Evolutionary conservation across 2,888 invertebrate genomes (phyloP).

Genomic region (Sinelater perroti): DNA sequence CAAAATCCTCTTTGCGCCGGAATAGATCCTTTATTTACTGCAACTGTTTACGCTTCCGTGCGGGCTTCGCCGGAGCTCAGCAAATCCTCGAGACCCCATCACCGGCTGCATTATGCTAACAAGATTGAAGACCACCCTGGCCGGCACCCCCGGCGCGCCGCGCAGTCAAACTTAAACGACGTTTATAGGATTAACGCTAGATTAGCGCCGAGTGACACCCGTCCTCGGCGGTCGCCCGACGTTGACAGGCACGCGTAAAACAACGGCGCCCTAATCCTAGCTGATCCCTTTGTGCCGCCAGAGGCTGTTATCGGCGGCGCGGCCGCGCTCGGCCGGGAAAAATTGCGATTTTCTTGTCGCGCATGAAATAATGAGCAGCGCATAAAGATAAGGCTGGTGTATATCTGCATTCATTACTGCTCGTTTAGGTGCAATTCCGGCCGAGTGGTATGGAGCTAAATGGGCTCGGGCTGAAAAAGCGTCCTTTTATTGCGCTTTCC

Average conservation of each 20-base stretch:
- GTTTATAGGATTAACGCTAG: constrained; percentile 54
- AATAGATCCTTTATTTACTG: no score
- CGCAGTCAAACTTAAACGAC: constrained; percentile 53
- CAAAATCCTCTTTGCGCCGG: no score
- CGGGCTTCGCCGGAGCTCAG: constrained; percentile 25
- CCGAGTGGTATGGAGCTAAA: constrained; percentile 39
- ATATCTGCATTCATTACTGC: constrained; percentile 39
- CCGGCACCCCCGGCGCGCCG: constrained; percentile 43
- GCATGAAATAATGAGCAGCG: constrained; percentile 30
- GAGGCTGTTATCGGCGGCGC: constrained; percentile 8
- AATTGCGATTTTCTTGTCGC: constrained; percentile 29
- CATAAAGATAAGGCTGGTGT: constrained; percentile 36
- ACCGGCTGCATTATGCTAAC: constrained; percentile 36
- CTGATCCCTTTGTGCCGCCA: constrained; percentile 26
- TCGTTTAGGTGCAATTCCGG: constrained; percentile 42
- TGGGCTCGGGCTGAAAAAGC: constrained; percentile 46
- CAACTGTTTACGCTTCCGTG: not conserved
- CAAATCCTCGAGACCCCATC: constrained; percentile 35
- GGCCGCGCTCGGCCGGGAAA: constrained; percentile 9
- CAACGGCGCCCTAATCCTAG: constrained; percentile 36
- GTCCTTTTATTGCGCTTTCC: constrained; percentile 47
- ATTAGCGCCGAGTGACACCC: constrained; percentile 50
- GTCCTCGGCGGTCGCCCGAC: constrained; percentile 47
- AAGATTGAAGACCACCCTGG: constrained; percentile 40
- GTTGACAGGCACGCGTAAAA: constrained; percentile 51